Evolutionary conservation across 1,140 invertebrate species (phyloP).

Genomic region (Helicoverpa zea): DNA sequence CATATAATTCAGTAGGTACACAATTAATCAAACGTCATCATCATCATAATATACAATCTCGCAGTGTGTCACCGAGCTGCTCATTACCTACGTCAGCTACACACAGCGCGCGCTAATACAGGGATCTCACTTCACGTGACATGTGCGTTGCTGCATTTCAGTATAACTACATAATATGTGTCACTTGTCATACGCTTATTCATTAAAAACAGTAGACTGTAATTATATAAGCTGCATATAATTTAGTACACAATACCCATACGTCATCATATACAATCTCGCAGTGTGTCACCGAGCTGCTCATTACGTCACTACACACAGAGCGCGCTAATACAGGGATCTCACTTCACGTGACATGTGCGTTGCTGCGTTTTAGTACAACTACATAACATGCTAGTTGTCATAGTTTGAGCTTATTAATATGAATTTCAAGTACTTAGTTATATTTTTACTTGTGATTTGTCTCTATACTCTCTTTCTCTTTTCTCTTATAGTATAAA

Average conservation of each 20-base stretch:
- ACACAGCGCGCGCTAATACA: neutral
- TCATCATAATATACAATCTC: neutral
- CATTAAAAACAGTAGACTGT: too few relatives aligned
- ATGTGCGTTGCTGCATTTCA: neutral
- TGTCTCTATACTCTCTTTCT: too few relatives aligned
- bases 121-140: conserved; percentile 25
- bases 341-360: conserved; percentile 20
- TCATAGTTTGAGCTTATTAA: too few relatives aligned
- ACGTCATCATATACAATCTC: neutral
- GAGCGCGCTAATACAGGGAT: neutral
- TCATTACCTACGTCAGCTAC: conserved; percentile 2
- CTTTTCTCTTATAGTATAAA: too few relatives aligned
- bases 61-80: neutral
- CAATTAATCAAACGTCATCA: neutral
- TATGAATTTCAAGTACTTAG: too few relatives aligned
- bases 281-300: neutral
- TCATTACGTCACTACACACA: neutral
- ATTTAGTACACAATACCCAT: neutral
- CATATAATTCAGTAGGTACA: neutral
- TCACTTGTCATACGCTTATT: too few relatives aligned
- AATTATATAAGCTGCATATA: neutral
- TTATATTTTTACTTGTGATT: too few relatives aligned
- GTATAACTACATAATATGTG: too few relatives aligned
- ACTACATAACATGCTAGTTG: too few relatives aligned
- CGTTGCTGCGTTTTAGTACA: neutral